phyloP scores from a whole-genome alignment of 2,888 invertebrate species.

The Syritta pipiens region DNA sequence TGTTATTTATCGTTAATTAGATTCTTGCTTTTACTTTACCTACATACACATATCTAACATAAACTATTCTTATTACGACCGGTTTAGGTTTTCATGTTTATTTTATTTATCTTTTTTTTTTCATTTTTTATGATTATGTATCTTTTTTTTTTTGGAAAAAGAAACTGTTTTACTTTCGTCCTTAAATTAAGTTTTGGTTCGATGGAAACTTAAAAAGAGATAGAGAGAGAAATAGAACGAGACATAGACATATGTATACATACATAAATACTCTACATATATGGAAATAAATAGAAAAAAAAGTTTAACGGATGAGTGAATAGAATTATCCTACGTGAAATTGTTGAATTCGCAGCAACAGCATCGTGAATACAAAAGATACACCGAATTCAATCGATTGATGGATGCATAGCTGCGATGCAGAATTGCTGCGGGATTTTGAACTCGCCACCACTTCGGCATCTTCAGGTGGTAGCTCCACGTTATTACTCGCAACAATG shows the following conservation, averaged over 20 bases:
- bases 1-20: conserved; percentile 6
- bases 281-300: too few relatives aligned
- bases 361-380: conserved; percentile 63
- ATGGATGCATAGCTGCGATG: conserved; percentile 62
- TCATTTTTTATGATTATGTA: conserved; percentile 42
- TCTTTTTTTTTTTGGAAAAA: conserved; percentile 34
- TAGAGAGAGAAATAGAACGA: conserved; percentile 2
- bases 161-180: conserved; percentile 18
- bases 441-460: conserved; percentile 79
- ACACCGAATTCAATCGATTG: conserved; percentile 39
- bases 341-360: conserved; percentile 65
- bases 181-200: conserved; percentile 24
- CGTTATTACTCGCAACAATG: conserved; percentile 78
- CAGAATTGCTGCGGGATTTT: conserved; percentile 78
- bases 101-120: not conserved
- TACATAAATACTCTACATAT: too few relatives aligned
- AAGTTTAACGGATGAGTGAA: not conserved
- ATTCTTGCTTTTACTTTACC: conserved; percentile 24
- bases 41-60: conserved; percentile 52
- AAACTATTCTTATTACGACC: conserved; percentile 37
- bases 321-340: conserved; percentile 71
- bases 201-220: conserved; percentile 35
- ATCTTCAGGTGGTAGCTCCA: conserved; percentile 78
- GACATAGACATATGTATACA: too few relatives aligned
- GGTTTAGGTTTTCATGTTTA: conserved; percentile 9